phyloP scores from a whole-genome alignment of 2,888 invertebrate species.

The Microctonus hyperodae region DNA sequence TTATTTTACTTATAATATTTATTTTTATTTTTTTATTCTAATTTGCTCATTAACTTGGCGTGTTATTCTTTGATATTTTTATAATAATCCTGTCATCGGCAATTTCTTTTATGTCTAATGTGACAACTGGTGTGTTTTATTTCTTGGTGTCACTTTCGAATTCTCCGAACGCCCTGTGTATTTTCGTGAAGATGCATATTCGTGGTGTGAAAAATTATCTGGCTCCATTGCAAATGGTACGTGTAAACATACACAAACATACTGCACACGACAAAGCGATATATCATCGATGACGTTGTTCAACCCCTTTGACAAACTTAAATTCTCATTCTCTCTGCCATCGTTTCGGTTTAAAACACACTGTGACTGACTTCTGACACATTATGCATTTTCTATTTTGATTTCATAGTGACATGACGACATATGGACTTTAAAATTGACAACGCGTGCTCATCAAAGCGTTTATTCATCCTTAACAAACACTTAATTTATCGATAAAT shows the following conservation, averaged over 20 bases:
- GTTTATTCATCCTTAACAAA: no score
- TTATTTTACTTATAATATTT: no score
- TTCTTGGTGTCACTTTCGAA: not conserved
- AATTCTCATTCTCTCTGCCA: slow-evolving; percentile 20
- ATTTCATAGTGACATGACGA: slow-evolving; percentile 30
- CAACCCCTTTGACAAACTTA: slow-evolving; percentile 34
- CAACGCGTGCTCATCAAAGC: no score
- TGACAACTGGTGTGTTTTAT: not conserved
- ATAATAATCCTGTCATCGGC: not conserved
- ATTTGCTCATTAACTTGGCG: no score
- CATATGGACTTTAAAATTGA: no score
- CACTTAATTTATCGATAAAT: no score
- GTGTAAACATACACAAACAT: not conserved
- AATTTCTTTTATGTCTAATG: not conserved
- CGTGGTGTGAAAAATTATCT: slow-evolving; percentile 13
- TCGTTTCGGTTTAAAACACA: slow-evolving; percentile 27
- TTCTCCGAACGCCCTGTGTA: not conserved
- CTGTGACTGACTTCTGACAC: slow-evolving; percentile 38
- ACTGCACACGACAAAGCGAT: slow-evolving; percentile 38
- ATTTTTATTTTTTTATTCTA: no score
- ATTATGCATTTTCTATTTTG: slow-evolving; percentile 34
- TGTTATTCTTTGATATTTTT: no score
- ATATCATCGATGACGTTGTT: slow-evolving; percentile 47
- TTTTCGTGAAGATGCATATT: slow-evolving; percentile 8
- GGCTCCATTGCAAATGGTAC: not conserved